Conservation (phyloP, 2,888 invertebrate species). For the Bibio marci region DNA sequence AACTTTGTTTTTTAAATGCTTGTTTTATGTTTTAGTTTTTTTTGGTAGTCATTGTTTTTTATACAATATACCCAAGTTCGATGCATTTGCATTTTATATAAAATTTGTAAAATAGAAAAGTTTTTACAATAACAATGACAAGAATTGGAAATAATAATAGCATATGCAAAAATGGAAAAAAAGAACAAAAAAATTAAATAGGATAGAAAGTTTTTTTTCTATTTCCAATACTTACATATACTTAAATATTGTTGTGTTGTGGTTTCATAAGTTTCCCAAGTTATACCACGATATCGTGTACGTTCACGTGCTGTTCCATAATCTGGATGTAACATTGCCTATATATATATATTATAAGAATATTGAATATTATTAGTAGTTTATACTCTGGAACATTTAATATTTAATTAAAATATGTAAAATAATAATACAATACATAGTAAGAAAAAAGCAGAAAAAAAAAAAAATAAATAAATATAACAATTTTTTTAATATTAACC, state of each 20-base stretch:
- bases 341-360: too few relatives aligned
- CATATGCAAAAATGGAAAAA: too few relatives aligned
- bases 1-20: too few relatives aligned
- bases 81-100: too few relatives aligned
- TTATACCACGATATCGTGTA: slow-evolving; percentile 39
- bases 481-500: slow-evolving; percentile 1
- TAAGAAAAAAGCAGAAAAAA: neutral
- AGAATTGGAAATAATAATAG: too few relatives aligned
- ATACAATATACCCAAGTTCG: too few relatives aligned
- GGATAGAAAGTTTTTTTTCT: too few relatives aligned
- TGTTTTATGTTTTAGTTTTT: too few relatives aligned
- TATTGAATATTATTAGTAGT: neutral
- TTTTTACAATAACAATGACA: too few relatives aligned
- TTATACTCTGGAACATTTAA: neutral
- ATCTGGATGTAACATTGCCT: slow-evolving; percentile 27
- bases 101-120: too few relatives aligned
- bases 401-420: neutral
- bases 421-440: neutral
- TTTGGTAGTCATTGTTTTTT: too few relatives aligned
- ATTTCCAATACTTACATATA: slow-evolving; percentile 47
- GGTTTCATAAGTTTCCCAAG: slow-evolving; percentile 67
- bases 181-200: too few relatives aligned
- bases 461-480: neutral
- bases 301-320: slow-evolving; percentile 39
- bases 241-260: slow-evolving; percentile 63